Evolutionary conservation across 2,113 vertebrate genomes (phyloP).

Genomic region (Neogale vison): DNA sequence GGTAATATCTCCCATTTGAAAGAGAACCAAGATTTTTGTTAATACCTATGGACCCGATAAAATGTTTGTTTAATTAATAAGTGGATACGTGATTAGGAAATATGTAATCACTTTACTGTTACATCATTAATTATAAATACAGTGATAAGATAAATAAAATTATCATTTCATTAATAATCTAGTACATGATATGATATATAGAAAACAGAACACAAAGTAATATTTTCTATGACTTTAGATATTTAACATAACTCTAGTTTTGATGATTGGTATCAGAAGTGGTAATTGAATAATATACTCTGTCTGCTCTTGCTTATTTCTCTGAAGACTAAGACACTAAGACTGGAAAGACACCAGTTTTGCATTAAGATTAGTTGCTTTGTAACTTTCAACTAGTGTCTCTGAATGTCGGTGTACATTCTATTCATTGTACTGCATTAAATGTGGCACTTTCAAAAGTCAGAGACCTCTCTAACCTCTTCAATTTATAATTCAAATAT

Average conservation of each 20-base stretch:
- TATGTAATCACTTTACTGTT: background rate
- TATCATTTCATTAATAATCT: background rate
- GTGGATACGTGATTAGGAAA: background rate
- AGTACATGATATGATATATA: background rate
- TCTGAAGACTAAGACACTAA: too few species aligned
- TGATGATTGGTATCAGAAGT: background rate
- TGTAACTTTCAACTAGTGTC: background rate
- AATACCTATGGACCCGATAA: background rate
- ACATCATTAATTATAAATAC: background rate
- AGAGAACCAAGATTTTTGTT: background rate
- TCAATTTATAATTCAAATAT: background rate
- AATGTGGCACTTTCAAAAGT: background rate
- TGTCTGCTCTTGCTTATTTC: background rate
- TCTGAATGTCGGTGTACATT: background rate
- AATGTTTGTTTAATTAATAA: background rate
- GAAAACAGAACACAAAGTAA: background rate
- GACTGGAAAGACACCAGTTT: too few species aligned
- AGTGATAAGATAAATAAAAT: background rate
- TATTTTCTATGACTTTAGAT: background rate
- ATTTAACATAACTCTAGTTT: background rate
- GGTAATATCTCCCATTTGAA: background rate
- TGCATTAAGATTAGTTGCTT: background rate
- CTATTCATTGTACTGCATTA: background rate
- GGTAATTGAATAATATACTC: background rate
- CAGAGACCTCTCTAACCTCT: rapidly evolving